These are phyloP conservation scores for Macropodus opercularis DNA, from an alignment of 2,797 vertebrate genomes.

Conservation along the genomic window DNA sequence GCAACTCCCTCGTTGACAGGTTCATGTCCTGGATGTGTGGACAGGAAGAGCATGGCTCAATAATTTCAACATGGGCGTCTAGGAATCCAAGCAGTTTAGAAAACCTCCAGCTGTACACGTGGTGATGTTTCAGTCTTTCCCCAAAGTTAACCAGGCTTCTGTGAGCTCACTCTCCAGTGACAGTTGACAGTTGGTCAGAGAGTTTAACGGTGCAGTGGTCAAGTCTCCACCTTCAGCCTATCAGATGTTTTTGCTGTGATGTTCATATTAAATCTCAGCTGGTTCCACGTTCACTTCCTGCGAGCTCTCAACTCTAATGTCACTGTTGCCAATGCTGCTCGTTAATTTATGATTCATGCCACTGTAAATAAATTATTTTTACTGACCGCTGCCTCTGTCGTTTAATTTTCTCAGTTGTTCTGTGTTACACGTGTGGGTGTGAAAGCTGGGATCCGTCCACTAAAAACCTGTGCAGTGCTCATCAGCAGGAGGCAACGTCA, in stretches of 20 bases:
- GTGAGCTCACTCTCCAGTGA: too few relatives aligned
- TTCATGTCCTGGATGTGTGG: too few relatives aligned
- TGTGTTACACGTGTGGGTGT: too few relatives aligned
- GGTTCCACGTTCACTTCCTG: conserved; percentile 97
- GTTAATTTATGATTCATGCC: conserved; percentile 97
- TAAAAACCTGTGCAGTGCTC: neutral
- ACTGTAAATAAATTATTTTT: conserved; percentile 99
- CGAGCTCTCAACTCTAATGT: conserved; percentile 90
- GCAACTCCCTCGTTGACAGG: neutral
- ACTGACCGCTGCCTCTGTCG: conserved; percentile 47
- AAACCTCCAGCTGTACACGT: too few relatives aligned
- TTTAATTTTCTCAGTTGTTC: conserved; percentile 24
- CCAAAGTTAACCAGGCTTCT: too few relatives aligned
- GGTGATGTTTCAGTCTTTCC: too few relatives aligned
- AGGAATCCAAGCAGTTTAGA: too few relatives aligned
- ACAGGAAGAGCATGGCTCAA: too few relatives aligned
- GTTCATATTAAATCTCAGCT: conserved; percentile 88
- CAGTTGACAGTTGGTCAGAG: too few relatives aligned
- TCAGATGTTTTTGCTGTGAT: conserved; percentile 76
- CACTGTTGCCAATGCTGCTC: conserved; percentile 97
- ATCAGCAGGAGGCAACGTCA: conserved; percentile 29
- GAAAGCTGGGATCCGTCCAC: too few relatives aligned
- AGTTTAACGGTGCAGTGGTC: conserved; percentile 87
- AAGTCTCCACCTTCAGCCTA: too few relatives aligned
- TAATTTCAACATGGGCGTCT: too few relatives aligned